Evolutionary conservation across 2,113 vertebrate genomes (phyloP).

Genomic region (Lamprologus tigripictilis): DNA sequence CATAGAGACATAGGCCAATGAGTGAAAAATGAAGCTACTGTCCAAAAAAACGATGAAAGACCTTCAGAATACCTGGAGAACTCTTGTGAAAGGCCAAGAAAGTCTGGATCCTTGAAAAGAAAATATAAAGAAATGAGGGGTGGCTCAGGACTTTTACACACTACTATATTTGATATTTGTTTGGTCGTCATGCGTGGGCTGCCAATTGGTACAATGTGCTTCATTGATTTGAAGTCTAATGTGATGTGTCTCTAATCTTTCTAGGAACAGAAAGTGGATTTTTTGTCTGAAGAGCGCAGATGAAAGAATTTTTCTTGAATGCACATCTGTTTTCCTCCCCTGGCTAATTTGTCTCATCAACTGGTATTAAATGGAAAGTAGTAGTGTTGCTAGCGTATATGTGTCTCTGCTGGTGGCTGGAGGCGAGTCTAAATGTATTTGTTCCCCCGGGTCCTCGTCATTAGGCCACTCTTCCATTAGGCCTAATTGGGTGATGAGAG

Average conservation of each 20-base stretch:
- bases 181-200: background rate
- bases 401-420: conserved; percentile 26
- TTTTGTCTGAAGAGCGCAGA: background rate
- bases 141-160: background rate
- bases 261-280: background rate
- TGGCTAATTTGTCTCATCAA: conserved; percentile 17
- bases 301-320: background rate
- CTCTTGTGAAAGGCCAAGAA: background rate
- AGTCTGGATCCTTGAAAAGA: background rate
- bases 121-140: background rate
- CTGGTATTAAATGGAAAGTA: conserved; percentile 35
- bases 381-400: background rate
- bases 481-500: conserved; percentile 57
- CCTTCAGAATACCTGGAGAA: background rate
- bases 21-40: background rate
- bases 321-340: background rate
- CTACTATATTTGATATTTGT: background rate
- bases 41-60: background rate
- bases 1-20: background rate
- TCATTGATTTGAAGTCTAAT: background rate
- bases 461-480: conserved; percentile 63
- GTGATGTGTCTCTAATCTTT: background rate
- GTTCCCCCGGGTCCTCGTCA: conserved; percentile 56
- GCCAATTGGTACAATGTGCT: background rate
- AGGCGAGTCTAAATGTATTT: conserved; percentile 62